Evolutionary conservation across 2,797 vertebrate genomes (phyloP).

Genomic region (Rhodeus uyekii): DNA sequence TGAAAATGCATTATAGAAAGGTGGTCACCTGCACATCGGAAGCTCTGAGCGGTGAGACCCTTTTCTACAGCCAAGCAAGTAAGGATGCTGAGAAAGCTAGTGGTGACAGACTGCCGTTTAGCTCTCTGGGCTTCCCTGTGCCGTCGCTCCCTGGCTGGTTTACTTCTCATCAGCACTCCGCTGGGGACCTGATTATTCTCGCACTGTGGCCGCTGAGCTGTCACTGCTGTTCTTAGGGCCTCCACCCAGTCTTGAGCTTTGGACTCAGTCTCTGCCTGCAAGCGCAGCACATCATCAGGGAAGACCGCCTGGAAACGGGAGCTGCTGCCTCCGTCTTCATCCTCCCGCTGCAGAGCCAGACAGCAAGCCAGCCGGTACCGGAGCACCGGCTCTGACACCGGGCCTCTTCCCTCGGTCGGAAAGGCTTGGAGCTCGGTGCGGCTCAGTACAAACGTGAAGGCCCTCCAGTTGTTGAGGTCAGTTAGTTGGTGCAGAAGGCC

Average conservation of each 20-base stretch:
- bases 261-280: constrained; percentile 83
- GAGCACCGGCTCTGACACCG: constrained; percentile 86
- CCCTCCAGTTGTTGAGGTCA: constrained; percentile 91
- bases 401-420: constrained; percentile 83
- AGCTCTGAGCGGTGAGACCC: constrained; percentile 95
- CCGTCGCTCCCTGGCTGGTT: constrained; percentile 68
- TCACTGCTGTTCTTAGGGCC: constrained; percentile 79
- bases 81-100: constrained; percentile 95
- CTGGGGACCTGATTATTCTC: constrained; percentile 69
- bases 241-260: constrained; percentile 92
- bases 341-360: constrained; percentile 82
- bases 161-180: constrained; percentile 70
- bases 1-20: neutral
- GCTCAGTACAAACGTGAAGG: constrained; percentile 91
- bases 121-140: constrained; percentile 80
- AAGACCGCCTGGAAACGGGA: constrained; percentile 89
- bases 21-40: constrained; percentile 94
- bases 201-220: constrained; percentile 68
- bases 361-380: constrained; percentile 84
- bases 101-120: constrained; percentile 95
- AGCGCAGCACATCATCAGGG: constrained; percentile 83
- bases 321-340: constrained; percentile 74
- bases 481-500: constrained; percentile 87
- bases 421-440: constrained; percentile 85
- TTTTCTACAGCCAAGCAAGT: constrained; percentile 93